A percentile compares a stretch with the other conserved stretches of the same genome.
Conservation (phyloP, 2,113 vertebrate genomes). For the Limanda limanda region DNA sequence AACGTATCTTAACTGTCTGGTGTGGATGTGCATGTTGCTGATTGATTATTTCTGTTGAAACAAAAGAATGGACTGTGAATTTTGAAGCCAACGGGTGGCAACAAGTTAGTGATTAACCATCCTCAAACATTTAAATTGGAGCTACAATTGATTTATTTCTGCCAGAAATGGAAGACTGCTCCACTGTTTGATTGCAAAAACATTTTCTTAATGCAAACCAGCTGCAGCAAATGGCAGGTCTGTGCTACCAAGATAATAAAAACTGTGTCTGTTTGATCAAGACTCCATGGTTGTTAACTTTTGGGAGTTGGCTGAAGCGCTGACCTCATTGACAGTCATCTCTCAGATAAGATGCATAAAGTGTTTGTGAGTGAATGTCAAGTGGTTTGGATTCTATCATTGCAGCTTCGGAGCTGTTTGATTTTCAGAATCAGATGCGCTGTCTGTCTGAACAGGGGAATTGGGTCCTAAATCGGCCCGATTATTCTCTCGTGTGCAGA, state of each 20-base stretch:
- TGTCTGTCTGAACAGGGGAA: too few species aligned
- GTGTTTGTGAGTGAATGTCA: slow-evolving; percentile 4
- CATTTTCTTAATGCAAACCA: slow-evolving; percentile 28
- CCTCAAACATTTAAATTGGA: slow-evolving; percentile 26
- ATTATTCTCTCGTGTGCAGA: too few species aligned
- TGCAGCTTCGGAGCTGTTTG: not conserved
- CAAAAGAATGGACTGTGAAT: slow-evolving; percentile 39
- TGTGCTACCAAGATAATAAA: slow-evolving; percentile 32
- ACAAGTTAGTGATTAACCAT: slow-evolving; percentile 56
- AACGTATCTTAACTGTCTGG: not conserved
- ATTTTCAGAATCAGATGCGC: not conserved
- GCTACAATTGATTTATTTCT: slow-evolving; percentile 38
- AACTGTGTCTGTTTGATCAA: slow-evolving; percentile 65
- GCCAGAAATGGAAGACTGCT: slow-evolving; percentile 15
- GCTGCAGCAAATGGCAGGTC: not conserved
- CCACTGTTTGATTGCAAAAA: not conserved
- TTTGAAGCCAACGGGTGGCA: not conserved
- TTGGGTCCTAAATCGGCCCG: too few species aligned
- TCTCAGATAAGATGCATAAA: slow-evolving; percentile 12
- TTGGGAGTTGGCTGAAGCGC: slow-evolving; percentile 46
- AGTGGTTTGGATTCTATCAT: not conserved
- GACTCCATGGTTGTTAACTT: slow-evolving; percentile 42
- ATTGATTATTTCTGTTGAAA: slow-evolving; percentile 21
- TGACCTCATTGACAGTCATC: not conserved
- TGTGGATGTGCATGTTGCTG: not conserved